These are phyloP conservation scores for Oncorhynchus kisutch DNA, from an alignment of 2,113 vertebrate species.

Conservation along the genomic window DNA sequence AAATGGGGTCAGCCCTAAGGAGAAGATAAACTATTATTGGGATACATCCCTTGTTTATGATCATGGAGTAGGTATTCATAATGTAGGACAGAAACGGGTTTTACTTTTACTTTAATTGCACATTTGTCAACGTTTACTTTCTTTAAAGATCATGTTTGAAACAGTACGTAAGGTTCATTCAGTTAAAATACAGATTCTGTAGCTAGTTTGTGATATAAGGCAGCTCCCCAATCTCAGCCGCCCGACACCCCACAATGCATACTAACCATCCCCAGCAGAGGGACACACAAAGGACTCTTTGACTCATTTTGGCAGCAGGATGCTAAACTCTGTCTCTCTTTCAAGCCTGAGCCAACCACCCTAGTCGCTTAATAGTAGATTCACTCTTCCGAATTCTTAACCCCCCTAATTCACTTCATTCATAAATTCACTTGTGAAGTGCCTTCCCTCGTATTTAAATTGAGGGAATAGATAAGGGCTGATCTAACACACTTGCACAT, in stretches of 20 bases:
- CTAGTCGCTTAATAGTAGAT: background rate
- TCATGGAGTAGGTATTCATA: too few species aligned
- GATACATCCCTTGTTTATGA: too few species aligned
- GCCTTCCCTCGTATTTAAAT: background rate
- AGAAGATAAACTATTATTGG: background rate
- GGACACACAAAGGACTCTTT: slow-evolving; percentile 57
- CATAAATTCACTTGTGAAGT: background rate
- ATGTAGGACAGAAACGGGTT: too few species aligned
- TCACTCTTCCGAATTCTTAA: background rate
- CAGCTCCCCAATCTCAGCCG: background rate
- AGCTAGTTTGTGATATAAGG: background rate
- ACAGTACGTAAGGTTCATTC: too few species aligned
- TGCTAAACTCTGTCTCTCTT: slow-evolving; percentile 34
- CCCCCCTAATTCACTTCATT: background rate
- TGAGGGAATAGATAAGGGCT: slow-evolving; percentile 11
- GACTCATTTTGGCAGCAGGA: slow-evolving; percentile 37
- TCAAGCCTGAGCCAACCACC: slow-evolving; percentile 10
- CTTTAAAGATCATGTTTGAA: too few species aligned
- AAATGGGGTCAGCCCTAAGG: too few species aligned
- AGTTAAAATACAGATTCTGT: background rate
- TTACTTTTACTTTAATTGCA: too few species aligned
- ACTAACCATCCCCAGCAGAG: slow-evolving; percentile 45
- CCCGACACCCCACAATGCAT: slow-evolving; percentile 37
- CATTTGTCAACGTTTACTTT: too few species aligned
- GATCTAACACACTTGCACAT: background rate